Evolutionary conservation across 2,113 vertebrate genomes (phyloP), one percentile per base, ranked within the genome.

Genomic region (Pagrus major): DNA sequence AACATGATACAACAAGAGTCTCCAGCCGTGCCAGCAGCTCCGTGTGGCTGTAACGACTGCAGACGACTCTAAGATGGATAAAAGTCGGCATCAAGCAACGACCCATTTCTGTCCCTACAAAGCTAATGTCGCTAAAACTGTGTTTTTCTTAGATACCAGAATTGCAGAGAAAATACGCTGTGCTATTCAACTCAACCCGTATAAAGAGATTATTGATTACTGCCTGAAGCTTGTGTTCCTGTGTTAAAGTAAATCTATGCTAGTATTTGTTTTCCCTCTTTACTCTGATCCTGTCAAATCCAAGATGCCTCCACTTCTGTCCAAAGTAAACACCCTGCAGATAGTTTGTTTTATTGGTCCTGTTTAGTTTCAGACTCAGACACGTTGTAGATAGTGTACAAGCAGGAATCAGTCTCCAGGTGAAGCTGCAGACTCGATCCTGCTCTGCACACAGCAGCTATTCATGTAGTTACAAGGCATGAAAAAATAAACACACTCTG

Each of bases 401-500:
- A 12, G 46, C n/a, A 46, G 41, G 46, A 61, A 9, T 47, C 29
- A 2, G 29, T 39, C 20, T 55, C 46, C 21, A 18, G 42, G 7
- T 18, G 31, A 79, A 37, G 51, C 59, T 44, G 27, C 56, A 25
- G 52, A 51, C 52, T 51, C 15, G 1, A 4, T 25, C 59, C 52
- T 71, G 52, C 23, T 44, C 44, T 55, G 39, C 67, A 70, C 75
- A 84, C 63, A 84, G 75, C 15, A 31, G 39, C 58, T 52, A 65
- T 78, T 86, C 72, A 80, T 63, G 29, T 3, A 49, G n/a, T n/a
- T 6, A 27, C 51, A n/a, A 27, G 42, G 80, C 35, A 23, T 31
- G n/a, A 67, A 41, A 51, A 79, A 83, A 72, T 51, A 76, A 80
- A 72, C 71, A 71, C 35, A 12, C 54, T 5, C 51, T 15, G 81